Base-by-base conservation (phyloP, 2,113 vertebrate species). In the Phrynosoma platyrhinos region DNA sequence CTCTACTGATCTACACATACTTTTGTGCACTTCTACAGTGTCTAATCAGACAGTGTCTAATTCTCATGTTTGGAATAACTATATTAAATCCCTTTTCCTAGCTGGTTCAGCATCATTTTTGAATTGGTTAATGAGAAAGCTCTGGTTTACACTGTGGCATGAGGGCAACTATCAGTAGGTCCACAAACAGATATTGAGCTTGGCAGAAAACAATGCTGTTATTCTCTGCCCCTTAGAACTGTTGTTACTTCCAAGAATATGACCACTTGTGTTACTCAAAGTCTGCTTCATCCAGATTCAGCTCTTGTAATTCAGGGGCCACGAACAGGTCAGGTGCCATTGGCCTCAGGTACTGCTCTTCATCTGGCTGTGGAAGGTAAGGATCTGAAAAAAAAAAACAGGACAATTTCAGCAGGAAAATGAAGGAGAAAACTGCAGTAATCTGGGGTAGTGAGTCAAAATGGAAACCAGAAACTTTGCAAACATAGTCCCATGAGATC, bases 271-370 rank as follows among this genome's bases (percentile, higher is more conserved):
- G 55, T 23, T 62, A 2, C 23, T 55, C n/a, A 42, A 88, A 83
- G 27, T 78, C 74, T 27, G 23, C 42, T 27, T 88, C 87, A 69
- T 89, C 47, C 3, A 92, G 25, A 0, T 72, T 58, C 20, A 95
- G 91, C 0, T 71, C 0, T 9, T 89, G 87, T 10, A 90, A 40
- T 36, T 92, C 0, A 5, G 79, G 14, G 1, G 2, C 0, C 0
- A 66, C 0, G 3, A 94, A 94, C 30, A 91, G 77, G 10, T 16
- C 2, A 2, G 0, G 27, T 1, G 1, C 87, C 10, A 8, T 6
- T 10, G 21, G 64, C 14, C 4, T 2, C 9, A 30, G 74, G 10
- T 55, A 12, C 0, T 86, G 14, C 0, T 0, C 0, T 1, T 92
- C 92, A 52, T 68, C 85, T 0, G 68, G 30, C 47, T 66, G 90